phyloP scores from a whole-genome alignment of 2,888 invertebrate species.

The Allophyes oxyacanthae region DNA sequence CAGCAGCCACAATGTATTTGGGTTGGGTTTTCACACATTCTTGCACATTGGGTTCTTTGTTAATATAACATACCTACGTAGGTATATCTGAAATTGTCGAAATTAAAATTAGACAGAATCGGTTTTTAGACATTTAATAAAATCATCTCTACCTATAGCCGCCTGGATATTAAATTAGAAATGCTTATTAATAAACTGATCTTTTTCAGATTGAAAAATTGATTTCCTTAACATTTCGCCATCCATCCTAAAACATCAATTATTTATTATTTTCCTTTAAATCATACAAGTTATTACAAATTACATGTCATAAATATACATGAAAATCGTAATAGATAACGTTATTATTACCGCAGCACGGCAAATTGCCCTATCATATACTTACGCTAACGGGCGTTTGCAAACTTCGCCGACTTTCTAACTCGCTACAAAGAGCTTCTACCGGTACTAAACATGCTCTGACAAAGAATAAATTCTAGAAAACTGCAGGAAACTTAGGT shows the following conservation, averaged over 20 bases:
- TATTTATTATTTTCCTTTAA: too few species aligned
- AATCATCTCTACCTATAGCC: too few species aligned
- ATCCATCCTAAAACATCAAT: too few species aligned
- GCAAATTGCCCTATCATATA: conserved; percentile 61
- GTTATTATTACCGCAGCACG: conserved; percentile 47
- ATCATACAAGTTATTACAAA: conserved; percentile 28
- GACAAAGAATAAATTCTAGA: conserved; percentile 45
- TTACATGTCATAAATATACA: conserved; percentile 44
- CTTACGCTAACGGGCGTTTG: conserved; percentile 54
- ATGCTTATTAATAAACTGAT: too few species aligned
- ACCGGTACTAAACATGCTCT: conserved; percentile 49
- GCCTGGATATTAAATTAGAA: too few species aligned
- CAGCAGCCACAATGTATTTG: conserved; percentile 50
- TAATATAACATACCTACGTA: too few species aligned
- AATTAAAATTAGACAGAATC: too few species aligned
- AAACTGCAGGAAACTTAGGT: conserved; percentile 41
- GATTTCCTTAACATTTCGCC: too few species aligned
- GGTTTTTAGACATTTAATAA: too few species aligned
- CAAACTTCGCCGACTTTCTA: conserved; percentile 62
- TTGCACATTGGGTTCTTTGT: conserved; percentile 10
- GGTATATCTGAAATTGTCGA: too few species aligned
- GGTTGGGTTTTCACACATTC: conserved; percentile 40
- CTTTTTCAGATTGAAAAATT: too few species aligned
- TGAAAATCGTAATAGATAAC: conserved; percentile 47
- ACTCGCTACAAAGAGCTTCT: conserved; percentile 62